A percentile compares a stretch with the other conserved stretches of the same genome.
phyloP scores from a whole-genome alignment of 92 coral and sea anemone genomes.

The Nematostella vectensis region DNA sequence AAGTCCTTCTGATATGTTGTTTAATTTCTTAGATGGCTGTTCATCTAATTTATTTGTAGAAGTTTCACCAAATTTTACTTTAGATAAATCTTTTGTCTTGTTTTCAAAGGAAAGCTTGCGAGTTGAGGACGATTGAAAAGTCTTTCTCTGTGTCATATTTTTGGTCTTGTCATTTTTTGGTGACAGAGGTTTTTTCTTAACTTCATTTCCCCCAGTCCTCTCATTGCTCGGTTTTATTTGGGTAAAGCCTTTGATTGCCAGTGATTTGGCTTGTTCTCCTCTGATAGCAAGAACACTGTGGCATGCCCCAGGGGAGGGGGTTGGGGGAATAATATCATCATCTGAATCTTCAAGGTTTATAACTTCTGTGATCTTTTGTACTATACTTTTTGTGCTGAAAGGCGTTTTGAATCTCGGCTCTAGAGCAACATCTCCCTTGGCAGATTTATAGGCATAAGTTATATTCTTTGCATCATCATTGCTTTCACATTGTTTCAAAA shows the following conservation, averaged over 20 bases:
- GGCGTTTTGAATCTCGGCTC: no score
- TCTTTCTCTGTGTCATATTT: neutral
- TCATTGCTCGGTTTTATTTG: neutral
- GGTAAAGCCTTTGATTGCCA: slow-evolving; percentile 11
- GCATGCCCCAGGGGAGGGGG: slow-evolving; percentile 51
- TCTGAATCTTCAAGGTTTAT: slow-evolving; percentile 19
- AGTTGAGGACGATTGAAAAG: neutral
- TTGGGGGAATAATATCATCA: slow-evolving; percentile 73
- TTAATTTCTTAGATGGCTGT: neutral
- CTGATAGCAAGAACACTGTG: slow-evolving; percentile 42
- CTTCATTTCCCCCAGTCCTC: neutral
- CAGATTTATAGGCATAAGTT: no score
- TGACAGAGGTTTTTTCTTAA: slow-evolving; percentile 1
- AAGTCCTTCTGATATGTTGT: neutral
- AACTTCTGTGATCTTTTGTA: neutral
- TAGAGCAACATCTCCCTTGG: no score
- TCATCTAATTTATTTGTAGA: neutral
- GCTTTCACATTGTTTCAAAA: no score
- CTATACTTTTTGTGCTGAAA: no score
- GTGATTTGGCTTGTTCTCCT: no score
- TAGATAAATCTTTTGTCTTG: no score
- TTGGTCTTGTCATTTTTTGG: neutral
- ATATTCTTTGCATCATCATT: no score
- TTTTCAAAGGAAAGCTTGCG: neutral
- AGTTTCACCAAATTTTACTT: neutral